Evolutionary conservation across 1,140 invertebrate genomes (phyloP), one percentile per base, ranked within the genome.

Genomic region (Drosophila gunungcola): DNA sequence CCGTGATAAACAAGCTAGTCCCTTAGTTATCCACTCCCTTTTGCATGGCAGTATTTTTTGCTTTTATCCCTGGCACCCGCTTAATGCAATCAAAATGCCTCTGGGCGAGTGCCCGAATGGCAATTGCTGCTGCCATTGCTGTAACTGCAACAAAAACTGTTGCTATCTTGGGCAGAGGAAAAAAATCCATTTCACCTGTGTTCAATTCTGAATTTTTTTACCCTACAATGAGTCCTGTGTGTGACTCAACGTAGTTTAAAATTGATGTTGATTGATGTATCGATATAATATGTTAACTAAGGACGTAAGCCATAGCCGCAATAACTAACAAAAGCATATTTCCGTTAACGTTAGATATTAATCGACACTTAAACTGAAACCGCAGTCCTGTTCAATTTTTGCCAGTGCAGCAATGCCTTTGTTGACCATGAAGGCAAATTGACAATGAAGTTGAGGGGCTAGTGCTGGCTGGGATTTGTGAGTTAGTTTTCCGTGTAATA

Each of bases 401-500:
- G 1, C 0, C 54, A 13, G 38, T 63, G 54, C 25, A 46, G 12
- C 36, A 52, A 48, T 51, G 39, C 61, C 58, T 56, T 70, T 69
- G 42, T 54, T 49, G 41, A 38, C 73, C 67, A 67, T 78, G 74
- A 48, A 32, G 45, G 32, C 51, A 78, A 82, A 82, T 82, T 77
- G 79, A 73, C 79, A 82, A 82, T 82, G 79, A 78, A 16, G 7
- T 11, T 13, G 27, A 38, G 34, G 39, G 9, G 36, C 13, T 9
- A 48, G 68, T 36, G 46, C 43, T 46, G 21, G 45, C 56, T n/a
- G 52, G 60, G 69, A 58, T 68, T 82, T 81, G 78, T 81, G 73
- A 81, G 73, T 72, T 82, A 81, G 78, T 78, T 82, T 82, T 68
- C 73, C 79, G 80, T 82, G 79, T 82, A 82, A 82, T 82, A 82